A percentile compares a stretch with the other conserved stretches of the same genome.
Conservation (phyloP, 2,888 invertebrate species). For the Lamellibrachia satsuma region DNA sequence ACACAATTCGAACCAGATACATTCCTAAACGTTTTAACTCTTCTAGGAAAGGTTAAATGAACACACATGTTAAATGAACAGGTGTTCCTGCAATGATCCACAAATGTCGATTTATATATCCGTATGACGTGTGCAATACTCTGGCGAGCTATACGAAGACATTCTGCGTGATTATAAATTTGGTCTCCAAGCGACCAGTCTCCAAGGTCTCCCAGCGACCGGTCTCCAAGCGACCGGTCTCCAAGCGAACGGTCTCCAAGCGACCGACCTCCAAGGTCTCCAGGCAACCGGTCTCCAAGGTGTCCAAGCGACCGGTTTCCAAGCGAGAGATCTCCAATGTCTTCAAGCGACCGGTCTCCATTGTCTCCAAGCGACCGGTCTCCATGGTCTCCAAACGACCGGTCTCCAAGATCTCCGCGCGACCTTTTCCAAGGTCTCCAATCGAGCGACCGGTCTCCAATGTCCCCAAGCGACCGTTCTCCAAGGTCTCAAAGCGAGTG, state of each 20-base stretch:
- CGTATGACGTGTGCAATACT: background rate
- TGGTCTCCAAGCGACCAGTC: background rate
- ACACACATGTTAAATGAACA: background rate
- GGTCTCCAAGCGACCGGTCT: no score
- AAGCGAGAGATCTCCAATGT: no score
- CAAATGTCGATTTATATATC: background rate
- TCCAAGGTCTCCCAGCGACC: background rate
- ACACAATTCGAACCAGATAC: background rate
- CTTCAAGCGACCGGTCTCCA: background rate
- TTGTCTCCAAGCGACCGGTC: background rate
- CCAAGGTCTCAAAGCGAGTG: background rate
- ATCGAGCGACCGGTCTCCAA: no score
- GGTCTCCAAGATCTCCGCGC: background rate
- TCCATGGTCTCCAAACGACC: background rate
- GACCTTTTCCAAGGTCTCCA: no score
- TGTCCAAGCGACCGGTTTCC: no score
- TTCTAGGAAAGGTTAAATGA: background rate
- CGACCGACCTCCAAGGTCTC: no score
- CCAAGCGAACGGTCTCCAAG: no score
- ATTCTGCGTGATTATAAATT: background rate
- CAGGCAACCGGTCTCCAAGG: no score
- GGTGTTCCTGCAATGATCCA: background rate
- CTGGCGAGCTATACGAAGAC: background rate
- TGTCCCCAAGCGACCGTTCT: no score
- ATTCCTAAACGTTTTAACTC: background rate